Evolutionary conservation across 2,888 invertebrate species (phyloP).

Genomic region (Ophraella communa): DNA sequence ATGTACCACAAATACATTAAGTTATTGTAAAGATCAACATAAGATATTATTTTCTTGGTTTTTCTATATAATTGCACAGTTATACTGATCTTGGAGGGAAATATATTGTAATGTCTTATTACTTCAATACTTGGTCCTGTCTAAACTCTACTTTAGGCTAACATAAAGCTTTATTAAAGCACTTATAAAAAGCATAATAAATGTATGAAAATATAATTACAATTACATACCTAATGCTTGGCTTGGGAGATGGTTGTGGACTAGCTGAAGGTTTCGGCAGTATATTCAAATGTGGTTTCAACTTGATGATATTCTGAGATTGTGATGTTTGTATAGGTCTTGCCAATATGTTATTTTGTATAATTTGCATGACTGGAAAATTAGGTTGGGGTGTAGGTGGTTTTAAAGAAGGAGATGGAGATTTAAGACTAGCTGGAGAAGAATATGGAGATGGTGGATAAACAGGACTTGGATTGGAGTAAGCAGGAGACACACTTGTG

Average conservation of each 20-base stretch:
- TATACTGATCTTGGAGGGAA: too few species aligned
- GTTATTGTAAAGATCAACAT: too few species aligned
- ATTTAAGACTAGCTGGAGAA: constrained; percentile 58
- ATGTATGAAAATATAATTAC: neutral
- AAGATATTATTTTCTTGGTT: too few species aligned
- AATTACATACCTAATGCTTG: constrained; percentile 55
- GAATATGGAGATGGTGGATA: constrained; percentile 57
- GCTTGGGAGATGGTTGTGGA: constrained; percentile 56
- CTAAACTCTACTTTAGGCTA: too few species aligned
- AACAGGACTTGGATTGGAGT: constrained; percentile 50
- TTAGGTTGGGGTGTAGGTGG: constrained; percentile 57
- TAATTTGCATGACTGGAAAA: constrained; percentile 59
- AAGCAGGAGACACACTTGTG: constrained; percentile 56
- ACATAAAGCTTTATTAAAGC: too few species aligned
- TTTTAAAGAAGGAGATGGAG: constrained; percentile 50
- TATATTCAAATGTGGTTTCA: constrained; percentile 60
- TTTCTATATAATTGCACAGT: too few species aligned
- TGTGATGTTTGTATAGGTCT: constrained; percentile 54
- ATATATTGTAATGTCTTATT: too few species aligned
- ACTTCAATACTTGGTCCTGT: too few species aligned
- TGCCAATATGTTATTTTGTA: constrained; percentile 56
- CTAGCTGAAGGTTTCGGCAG: constrained; percentile 60
- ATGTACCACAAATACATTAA: too few species aligned
- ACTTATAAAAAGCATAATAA: too few species aligned
- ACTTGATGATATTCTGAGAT: constrained; percentile 57